Evolutionary conservation across 2,888 invertebrate species (phyloP), one percentile per base, ranked within the genome.

Genomic region (Drosophila ustulata): DNA sequence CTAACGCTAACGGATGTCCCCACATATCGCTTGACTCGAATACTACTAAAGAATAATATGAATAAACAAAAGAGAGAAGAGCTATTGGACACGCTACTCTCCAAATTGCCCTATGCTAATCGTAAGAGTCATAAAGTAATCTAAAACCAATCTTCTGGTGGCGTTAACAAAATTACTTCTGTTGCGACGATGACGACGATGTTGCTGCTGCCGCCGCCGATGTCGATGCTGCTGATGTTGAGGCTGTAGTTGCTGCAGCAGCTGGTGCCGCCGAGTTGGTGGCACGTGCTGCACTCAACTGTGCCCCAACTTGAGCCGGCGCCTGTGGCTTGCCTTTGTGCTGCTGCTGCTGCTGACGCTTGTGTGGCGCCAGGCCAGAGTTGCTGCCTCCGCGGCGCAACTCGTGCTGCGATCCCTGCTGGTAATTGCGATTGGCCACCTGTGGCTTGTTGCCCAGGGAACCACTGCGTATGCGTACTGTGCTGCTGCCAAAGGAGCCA

Each of bases 371-470:
- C 70, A 90, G 75, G 49, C 91, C 90, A 43, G 89, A 85, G 61
- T 89, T 91, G 69, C 90, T 91, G 55, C 90, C 88, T 56, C 89
- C 88, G n/a, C 92, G 91, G 41, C 91, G 88, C 39, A 91, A 52
- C 58, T 92, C 92, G 61, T 88, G 85, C 59, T 89, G 90, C 32
- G 82, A 76, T 56, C 91, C 90, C 72, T 92, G 91, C 66, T 89
- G 91, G 80, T 91, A 88, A 50, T 91, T 92, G 25, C 92, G 90
- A 82, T 90, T 90, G 1, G 82, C 92, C 58, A 91, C 84, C 82
- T 92, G 92, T 11, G 92, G 91, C 70, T 92, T 92, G 53, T 92
- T 92, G 55, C 92, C 92, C 71, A 92, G 66, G 1, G 92, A 92
- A 53, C 92, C 92, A 73, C 92, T 92, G 58, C 92, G 92, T 50